Evolutionary conservation across 2,113 vertebrate species (phyloP), one percentile per base, ranked within the genome.

Genomic region (Cichladusa arquata): DNA sequence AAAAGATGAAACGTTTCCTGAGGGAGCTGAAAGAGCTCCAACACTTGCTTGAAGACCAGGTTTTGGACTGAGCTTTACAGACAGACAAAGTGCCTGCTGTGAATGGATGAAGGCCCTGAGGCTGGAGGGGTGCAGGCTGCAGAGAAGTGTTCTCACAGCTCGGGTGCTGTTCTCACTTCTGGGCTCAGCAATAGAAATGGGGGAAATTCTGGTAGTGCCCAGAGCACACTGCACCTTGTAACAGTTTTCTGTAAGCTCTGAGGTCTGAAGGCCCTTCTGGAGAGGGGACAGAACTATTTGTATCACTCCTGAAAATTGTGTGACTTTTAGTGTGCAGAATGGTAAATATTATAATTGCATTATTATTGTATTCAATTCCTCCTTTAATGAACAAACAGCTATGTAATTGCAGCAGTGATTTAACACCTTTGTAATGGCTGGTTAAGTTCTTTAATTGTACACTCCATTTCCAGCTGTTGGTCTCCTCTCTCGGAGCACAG

Each of bases 191-290:
- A 3, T 8, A 3, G 3, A n/a, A 64, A 42, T 3, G 26, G 31
- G 15, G 19, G 26, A 23, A 34, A 45, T 50, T 67, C 34, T 62
- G 28, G 15, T 14, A 29, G 18, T 0, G 2, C 20, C 33, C 1
- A 0, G 5, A 61, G 40, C 3, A 14, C 1, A 0, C 19, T 66
- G 29, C 5, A 16, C 31, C 11, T 13, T n/a, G 48, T 28, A 5
- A 9, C 38, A 64, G 28, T 26, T 38, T 64, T 25, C 47, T 62
- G 57, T n/a, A 24, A 61, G 9, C 54, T 60, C 42, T 50, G 60
- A 12, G 44, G 14, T 14, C 38, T 36, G n/a, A 72, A 77, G n/a
- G 60, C 14, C 10, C 11, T 8, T 91, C n/a, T 67, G 26, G 65
- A 85, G 38, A 66, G 29, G 15, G 71, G 34, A 40, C 22, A 38